Conservation (phyloP, 2,888 invertebrate genomes). For the Leucoma salicis region DNA sequence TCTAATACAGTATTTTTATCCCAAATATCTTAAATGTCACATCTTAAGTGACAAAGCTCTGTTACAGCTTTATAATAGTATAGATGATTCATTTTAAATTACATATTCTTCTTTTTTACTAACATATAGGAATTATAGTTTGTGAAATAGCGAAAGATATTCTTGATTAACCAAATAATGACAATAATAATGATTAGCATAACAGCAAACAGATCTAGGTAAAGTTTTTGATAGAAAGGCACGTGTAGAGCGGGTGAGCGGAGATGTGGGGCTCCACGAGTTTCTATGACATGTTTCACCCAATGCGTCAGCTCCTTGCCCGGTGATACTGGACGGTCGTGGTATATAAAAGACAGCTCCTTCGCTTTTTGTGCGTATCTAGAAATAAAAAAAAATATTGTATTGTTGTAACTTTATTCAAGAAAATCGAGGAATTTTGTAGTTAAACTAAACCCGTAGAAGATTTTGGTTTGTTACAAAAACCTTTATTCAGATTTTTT, state of each 20-base stretch:
- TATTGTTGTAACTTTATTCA: too few relatives aligned
- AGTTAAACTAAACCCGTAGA: too few relatives aligned
- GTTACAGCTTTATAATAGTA: too few relatives aligned
- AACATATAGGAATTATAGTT: background rate
- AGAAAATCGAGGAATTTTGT: too few relatives aligned
- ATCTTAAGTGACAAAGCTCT: too few relatives aligned
- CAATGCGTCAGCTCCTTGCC: conserved; percentile 45
- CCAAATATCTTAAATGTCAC: too few relatives aligned
- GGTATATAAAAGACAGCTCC: conserved; percentile 43
- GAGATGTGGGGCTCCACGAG: conserved; percentile 45
- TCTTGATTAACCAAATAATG: background rate
- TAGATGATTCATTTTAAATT: too few relatives aligned
- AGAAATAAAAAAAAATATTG: background rate
- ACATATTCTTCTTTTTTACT: background rate
- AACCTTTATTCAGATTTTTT: too few relatives aligned
- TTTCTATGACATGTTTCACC: conserved; percentile 46
- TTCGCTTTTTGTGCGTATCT: conserved; percentile 26
- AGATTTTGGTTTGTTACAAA: too few relatives aligned
- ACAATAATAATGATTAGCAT: background rate
- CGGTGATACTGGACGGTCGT: conserved; percentile 43
- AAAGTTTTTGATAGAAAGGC: conserved; percentile 50
- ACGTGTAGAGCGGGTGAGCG: conserved; percentile 45
- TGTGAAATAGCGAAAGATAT: background rate
- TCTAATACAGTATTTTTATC: too few relatives aligned
- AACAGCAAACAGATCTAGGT: conserved; percentile 34